Percentiles rank a stretch among this genome's conserved stretches.
Evolutionary conservation across 2,797 vertebrate species (phyloP).

Genomic region (Rhinogobio ventralis): DNA sequence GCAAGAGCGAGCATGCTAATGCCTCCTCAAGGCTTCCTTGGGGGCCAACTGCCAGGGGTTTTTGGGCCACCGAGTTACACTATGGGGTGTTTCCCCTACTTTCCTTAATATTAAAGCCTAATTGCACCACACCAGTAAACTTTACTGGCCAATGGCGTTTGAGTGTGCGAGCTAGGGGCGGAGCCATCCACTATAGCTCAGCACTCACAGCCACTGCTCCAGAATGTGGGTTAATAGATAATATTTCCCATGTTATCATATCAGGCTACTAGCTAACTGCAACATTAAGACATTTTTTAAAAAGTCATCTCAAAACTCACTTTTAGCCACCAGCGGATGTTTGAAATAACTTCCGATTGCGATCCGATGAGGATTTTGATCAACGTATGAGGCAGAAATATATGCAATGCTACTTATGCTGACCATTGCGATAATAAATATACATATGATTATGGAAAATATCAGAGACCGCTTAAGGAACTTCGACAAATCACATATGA

Average conservation of each 20-base stretch:
- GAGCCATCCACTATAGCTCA: not conserved
- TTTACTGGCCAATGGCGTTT: not conserved
- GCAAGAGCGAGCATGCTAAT: not conserved
- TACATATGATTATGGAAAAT: not conserved
- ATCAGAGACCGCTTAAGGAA: not conserved
- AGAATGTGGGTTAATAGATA: not conserved
- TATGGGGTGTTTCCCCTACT: not conserved
- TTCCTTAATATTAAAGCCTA: not conserved
- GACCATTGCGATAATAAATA: not conserved
- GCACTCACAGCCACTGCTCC: no score
- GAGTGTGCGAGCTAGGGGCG: not conserved
- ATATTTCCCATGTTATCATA: not conserved
- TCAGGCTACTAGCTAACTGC: not conserved
- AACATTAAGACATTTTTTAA: not conserved
- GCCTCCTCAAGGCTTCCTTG: not conserved
- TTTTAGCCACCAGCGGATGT: not conserved
- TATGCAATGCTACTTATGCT: not conserved
- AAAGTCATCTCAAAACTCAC: not conserved
- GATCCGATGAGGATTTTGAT: not conserved
- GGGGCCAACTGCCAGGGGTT: not conserved
- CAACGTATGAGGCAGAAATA: not conserved
- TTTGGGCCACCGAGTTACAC: no score
- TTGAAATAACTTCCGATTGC: not conserved
- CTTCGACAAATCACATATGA: no score
- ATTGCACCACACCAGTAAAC: not conserved